Evolutionary conservation across 2,888 invertebrate genomes (phyloP).

Genomic region (Mechanitis messenoides): DNA sequence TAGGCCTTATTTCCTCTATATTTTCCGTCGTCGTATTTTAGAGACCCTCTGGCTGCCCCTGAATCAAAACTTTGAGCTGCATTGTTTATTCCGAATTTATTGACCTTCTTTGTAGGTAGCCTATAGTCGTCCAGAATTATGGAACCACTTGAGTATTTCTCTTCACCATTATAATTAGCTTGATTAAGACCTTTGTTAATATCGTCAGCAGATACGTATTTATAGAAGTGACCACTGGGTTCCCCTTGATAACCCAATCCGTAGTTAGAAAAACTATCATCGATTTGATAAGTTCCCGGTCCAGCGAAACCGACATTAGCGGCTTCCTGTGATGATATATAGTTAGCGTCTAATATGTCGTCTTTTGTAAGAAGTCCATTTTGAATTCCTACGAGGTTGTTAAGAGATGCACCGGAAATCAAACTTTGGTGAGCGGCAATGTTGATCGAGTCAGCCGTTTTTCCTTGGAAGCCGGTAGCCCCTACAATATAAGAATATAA

Average conservation of each 20-base stretch:
- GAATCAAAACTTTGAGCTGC: conserved; percentile 6
- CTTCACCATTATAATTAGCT: conserved; percentile 46
- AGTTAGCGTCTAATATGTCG: conserved; percentile 58
- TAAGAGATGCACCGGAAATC: conserved; percentile 61
- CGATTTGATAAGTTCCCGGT: conserved; percentile 26
- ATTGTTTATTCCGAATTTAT: conserved; percentile 17
- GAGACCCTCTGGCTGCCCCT: conserved; percentile 5
- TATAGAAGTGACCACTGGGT: conserved; percentile 30
- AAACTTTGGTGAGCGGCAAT: conserved; percentile 69
- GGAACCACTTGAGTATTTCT: conserved; percentile 62
- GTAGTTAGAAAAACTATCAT: conserved; percentile 20
- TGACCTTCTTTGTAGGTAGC: conserved; percentile 24
- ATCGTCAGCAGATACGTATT: conserved; percentile 30
- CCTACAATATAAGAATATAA: conserved; percentile 40
- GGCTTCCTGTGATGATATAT: conserved; percentile 61
- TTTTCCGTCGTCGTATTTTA: conserved; percentile 22
- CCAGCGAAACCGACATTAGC: conserved; percentile 34
- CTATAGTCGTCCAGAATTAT: conserved; percentile 66
- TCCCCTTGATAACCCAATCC: conserved; percentile 29
- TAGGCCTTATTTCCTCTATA: conserved; percentile 24
- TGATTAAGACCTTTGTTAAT: conserved; percentile 53
- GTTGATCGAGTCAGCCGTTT: conserved; percentile 67
- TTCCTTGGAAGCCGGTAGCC: conserved; percentile 65
- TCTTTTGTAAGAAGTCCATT: conserved; percentile 51
- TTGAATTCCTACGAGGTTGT: conserved; percentile 69